Conservation (phyloP, 2,797 vertebrate species). For the Lutjanus campechanus region DNA sequence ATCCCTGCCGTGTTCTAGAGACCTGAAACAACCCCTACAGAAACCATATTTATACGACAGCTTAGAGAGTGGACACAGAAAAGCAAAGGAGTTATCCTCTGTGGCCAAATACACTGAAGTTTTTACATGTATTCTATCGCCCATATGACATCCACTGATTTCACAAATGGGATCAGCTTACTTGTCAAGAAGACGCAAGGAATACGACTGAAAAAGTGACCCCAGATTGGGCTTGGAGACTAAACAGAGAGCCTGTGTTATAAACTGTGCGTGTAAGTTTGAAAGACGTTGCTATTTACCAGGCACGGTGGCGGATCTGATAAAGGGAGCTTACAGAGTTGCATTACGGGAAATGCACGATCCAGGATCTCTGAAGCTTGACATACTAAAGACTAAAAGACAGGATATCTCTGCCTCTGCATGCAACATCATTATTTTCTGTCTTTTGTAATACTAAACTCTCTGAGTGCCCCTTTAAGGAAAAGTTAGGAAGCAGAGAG, state of each 20-base stretch:
- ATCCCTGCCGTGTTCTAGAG: neutral
- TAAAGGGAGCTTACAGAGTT: neutral
- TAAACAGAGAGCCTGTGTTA: neutral
- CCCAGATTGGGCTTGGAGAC: neutral
- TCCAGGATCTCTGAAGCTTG: neutral
- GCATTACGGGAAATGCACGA: neutral
- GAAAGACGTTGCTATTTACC: neutral
- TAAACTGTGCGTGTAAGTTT: neutral
- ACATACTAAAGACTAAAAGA: neutral
- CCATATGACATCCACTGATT: neutral
- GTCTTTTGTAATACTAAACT: neutral
- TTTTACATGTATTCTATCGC: neutral
- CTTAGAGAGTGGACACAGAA: slow-evolving; percentile 1
- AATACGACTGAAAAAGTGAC: neutral
- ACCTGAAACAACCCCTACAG: neutral
- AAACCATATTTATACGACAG: neutral
- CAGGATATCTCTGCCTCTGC: neutral
- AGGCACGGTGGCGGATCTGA: neutral
- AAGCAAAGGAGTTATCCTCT: too few species aligned
- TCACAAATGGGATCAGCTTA: neutral
- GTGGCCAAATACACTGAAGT: too few species aligned
- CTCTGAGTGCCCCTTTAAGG: neutral
- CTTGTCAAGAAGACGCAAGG: neutral
- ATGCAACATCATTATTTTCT: neutral
- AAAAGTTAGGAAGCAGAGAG: neutral